Evolutionary conservation across 2,113 vertebrate genomes (phyloP).

Genomic region (Monopterus albus): DNA sequence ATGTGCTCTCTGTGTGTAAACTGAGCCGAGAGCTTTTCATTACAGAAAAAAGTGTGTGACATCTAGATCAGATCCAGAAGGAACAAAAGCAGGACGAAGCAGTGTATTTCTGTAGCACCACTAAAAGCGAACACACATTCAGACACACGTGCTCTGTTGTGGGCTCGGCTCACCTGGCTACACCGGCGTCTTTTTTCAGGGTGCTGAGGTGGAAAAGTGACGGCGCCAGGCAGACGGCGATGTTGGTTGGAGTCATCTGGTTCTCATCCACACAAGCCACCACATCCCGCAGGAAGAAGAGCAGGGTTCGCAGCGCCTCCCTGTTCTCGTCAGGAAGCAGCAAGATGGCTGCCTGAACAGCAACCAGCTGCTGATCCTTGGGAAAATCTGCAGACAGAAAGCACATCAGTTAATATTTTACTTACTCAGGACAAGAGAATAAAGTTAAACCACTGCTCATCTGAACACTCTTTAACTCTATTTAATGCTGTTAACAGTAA

Average conservation of each 20-base stretch:
- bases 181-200: conserved; percentile 79
- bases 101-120: neutral
- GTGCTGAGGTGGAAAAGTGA: conserved; percentile 91
- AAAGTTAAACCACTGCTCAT: no score
- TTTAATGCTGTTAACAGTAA: no score
- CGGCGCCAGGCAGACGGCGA: conserved; percentile 90
- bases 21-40: neutral
- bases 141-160: neutral
- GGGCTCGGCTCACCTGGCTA: conserved; percentile 73
- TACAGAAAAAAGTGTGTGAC: neutral
- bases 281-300: conserved; percentile 88
- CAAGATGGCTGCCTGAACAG: conserved; percentile 87
- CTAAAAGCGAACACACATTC: neutral
- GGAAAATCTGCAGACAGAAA: conserved; percentile 81
- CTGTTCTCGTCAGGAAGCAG: conserved; percentile 89
- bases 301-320: conserved; percentile 86
- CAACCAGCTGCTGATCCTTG: conserved; percentile 86
- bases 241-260: conserved; percentile 92
- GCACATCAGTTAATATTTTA: neutral
- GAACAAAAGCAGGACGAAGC: conserved; percentile 23
- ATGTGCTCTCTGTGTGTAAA: conserved; percentile 8
- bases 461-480: no score
- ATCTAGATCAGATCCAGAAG: conserved; percentile 17
- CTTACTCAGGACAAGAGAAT: neutral
- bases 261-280: conserved; percentile 86